Conservation (phyloP, 2,113 vertebrate genomes). For the Chaetops frenatus region DNA sequence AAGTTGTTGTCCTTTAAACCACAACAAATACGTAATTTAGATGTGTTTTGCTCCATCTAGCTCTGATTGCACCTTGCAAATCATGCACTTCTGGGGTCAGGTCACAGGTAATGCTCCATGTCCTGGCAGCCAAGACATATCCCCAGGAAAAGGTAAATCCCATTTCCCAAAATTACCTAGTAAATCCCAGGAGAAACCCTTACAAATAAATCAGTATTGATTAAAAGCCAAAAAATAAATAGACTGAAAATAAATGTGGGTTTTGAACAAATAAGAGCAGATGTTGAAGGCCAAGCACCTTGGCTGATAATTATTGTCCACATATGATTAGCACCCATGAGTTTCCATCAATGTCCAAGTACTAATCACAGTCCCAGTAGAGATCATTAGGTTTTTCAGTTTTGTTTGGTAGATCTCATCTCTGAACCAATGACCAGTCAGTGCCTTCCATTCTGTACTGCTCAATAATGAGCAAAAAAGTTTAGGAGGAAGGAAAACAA, state of each 20-base stretch:
- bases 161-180: not conserved
- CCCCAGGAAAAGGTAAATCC: not conserved
- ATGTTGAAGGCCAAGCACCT: not conserved
- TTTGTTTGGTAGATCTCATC: not conserved
- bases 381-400: not conserved
- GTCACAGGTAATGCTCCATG: not conserved
- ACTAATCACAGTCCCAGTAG: not conserved
- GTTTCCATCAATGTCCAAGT: not conserved
- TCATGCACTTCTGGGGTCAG: not conserved
- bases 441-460: not conserved
- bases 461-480: not conserved
- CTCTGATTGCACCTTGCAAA: not conserved
- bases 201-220: not conserved
- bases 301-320: not conserved
- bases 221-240: not conserved
- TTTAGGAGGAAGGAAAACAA: not conserved
- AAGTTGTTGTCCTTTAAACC: no score
- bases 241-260: not conserved
- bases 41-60: not conserved
- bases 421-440: not conserved
- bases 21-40: not conserved
- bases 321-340: not conserved
- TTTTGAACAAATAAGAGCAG: not conserved
- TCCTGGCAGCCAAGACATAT: not conserved
- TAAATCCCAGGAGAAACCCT: not conserved